Percentiles rank a stretch among this genome's conserved stretches.
These are phyloP conservation scores for Taphrorychus bicolor DNA, from an alignment of 2,888 invertebrate species.

Conservation along the genomic window DNA sequence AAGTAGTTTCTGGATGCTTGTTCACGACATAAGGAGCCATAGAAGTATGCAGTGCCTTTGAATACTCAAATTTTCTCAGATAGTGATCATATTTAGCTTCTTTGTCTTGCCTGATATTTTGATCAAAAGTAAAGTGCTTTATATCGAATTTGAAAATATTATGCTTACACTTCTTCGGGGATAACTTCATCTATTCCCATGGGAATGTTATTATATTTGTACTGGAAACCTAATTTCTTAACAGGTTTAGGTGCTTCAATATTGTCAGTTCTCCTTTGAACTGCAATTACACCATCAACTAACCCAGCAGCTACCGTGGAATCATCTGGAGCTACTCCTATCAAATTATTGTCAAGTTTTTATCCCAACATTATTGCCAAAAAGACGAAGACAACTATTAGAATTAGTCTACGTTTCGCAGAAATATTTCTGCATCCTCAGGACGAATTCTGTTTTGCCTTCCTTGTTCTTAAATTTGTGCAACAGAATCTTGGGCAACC, in stretches of 20 bases:
- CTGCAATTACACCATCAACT: slow-evolving; percentile 90
- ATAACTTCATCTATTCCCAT: slow-evolving; percentile 64
- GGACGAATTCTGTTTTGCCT: too few relatives aligned
- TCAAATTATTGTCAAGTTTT: background rate
- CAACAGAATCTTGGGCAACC: too few relatives aligned
- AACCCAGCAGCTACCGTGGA: slow-evolving; percentile 89
- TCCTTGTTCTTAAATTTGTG: too few relatives aligned
- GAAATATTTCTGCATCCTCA: too few relatives aligned
- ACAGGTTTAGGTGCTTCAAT: slow-evolving; percentile 55
- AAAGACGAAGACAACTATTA: too few relatives aligned
- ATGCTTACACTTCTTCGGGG: slow-evolving; percentile 50
- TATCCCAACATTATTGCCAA: too few relatives aligned
- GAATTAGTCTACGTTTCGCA: too few relatives aligned
- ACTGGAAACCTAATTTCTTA: slow-evolving; percentile 66
- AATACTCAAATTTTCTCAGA: slow-evolving; percentile 82
- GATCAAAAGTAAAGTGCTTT: too few relatives aligned
- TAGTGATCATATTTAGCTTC: slow-evolving; percentile 72
- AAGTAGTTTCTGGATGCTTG: slow-evolving; percentile 77
- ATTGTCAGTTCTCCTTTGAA: slow-evolving; percentile 76
- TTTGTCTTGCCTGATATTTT: slow-evolving; percentile 54
- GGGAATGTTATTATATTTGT: slow-evolving; percentile 50
- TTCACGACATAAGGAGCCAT: slow-evolving; percentile 67
- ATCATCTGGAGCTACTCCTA: slow-evolving; percentile 75
- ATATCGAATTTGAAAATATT: background rate
- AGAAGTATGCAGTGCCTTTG: slow-evolving; percentile 78